A percentile compares a stretch with the other conserved stretches of the same genome.
phyloP scores from a whole-genome alignment of 2,888 invertebrate species.

The Diarsia mendica region DNA sequence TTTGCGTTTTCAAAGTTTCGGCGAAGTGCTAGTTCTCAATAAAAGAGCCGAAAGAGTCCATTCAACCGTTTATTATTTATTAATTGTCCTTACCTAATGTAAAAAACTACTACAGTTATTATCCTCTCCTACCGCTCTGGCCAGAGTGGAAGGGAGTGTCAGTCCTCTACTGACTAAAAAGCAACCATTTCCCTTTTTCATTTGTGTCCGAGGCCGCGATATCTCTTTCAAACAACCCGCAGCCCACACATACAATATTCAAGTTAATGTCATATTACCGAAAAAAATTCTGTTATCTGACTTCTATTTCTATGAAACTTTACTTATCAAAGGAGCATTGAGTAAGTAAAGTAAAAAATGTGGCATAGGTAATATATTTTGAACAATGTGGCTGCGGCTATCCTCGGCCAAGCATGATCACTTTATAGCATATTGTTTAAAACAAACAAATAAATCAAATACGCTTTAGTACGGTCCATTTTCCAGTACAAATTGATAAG shows the following conservation, averaged over 20 bases:
- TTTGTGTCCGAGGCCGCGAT: no score
- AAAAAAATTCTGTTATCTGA: not conserved
- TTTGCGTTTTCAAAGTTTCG: no score
- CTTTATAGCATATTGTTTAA: slow-evolving; percentile 10
- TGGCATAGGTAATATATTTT: slow-evolving; percentile 1
- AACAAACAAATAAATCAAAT: not conserved
- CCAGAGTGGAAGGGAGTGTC: no score
- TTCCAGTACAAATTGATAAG: not conserved
- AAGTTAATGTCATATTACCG: not conserved
- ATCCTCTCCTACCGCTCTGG: not conserved
- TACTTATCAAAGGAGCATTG: not conserved
- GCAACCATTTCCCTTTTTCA: no score
- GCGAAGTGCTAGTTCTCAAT: no score
- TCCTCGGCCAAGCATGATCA: slow-evolving; percentile 12
- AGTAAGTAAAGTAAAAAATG: not conserved
- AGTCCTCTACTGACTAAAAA: no score
- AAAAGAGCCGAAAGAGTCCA: not conserved
- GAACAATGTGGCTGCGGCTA: slow-evolving; percentile 10
- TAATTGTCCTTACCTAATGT: no score
- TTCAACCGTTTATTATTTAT: not conserved
- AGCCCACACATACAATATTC: no score
- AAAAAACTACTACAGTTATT: not conserved
- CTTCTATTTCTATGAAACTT: not conserved
- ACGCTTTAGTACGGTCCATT: not conserved
- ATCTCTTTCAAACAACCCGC: no score